Conservation (phyloP, 2,888 invertebrate genomes). For the Heliothis peltigera region DNA sequence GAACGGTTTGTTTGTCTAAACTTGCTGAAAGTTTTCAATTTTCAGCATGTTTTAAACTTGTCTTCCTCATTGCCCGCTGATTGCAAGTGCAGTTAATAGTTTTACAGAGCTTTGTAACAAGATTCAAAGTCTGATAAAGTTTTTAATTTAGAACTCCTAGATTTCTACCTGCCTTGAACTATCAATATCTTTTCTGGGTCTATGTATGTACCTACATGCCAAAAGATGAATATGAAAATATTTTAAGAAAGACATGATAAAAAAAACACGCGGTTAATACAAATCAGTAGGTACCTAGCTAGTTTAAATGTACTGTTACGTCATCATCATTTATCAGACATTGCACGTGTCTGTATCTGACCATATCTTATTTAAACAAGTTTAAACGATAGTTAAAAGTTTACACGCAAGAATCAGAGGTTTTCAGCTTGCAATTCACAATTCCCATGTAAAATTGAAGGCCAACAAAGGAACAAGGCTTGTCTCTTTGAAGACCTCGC, state of each 20-base stretch:
- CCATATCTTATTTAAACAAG: slow-evolving; percentile 43
- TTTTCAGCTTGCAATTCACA: slow-evolving; percentile 58
- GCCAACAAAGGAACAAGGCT: slow-evolving; percentile 65
- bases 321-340: slow-evolving; percentile 27
- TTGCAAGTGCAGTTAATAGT: too few relatives aligned
- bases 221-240: not conserved
- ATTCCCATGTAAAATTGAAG: slow-evolving; percentile 63
- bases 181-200: too few relatives aligned
- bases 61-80: too few relatives aligned
- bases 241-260: not conserved
- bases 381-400: slow-evolving; percentile 39
- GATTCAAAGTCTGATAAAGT: too few relatives aligned
- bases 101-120: too few relatives aligned
- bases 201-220: not conserved
- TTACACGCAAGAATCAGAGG: slow-evolving; percentile 32
- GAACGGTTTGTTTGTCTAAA: too few relatives aligned
- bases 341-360: slow-evolving; percentile 19
- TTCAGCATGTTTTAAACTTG: too few relatives aligned
- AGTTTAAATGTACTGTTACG: slow-evolving; percentile 1
- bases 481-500: slow-evolving; percentile 71
- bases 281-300: not conserved
- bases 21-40: too few relatives aligned
- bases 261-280: not conserved
- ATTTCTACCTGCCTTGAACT: too few relatives aligned
- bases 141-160: too few relatives aligned